Evolutionary conservation across 2,113 vertebrate species (phyloP), one percentile per base, ranked within the genome.

Genomic region (Pseudolaguvia tuberculata): DNA sequence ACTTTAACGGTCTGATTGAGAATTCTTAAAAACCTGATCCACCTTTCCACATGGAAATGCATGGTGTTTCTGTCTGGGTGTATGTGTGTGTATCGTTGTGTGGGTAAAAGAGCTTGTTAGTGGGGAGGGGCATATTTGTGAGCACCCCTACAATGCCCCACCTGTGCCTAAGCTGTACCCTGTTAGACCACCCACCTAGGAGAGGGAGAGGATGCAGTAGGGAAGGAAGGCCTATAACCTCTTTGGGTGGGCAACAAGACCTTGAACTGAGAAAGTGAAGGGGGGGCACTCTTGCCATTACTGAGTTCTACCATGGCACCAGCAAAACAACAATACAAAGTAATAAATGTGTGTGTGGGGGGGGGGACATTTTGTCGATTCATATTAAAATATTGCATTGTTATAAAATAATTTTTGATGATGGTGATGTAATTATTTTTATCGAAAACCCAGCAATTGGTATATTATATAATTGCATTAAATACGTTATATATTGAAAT

Each of bases 101-200:
- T 62, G 65, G 75, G 55, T n/a, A 42, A 20, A 20, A 56, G 50
- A 70, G 77, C 21, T 67, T 63, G 65, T 75, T 79, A 72, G 72
- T 53, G 61, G 29, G 71, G 57, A 82, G 89, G 87, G 83, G 78
- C 59, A 88, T 89, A 88, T 91, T 89, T 90, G 87, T 88, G 86
- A 88, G 85, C 86, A 90, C 87, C 89, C 89, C 88, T 89, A 89
- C 88, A 90, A 91, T 90, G 88, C 89, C 87, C 90, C 89, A 91
- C 91, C 91, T 91, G 90, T 91, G 91, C 87, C 88, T 91, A 85
- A 87, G 88, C 88, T 87, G 84, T 91, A 89, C 89, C 86, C 91
- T 85, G 82, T 82, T 85, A 85, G 91, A 92, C 91, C 91, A 91
- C 91, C 91, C 91, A 91, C 89, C 88, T 90, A 90, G 89, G 89